Conservation (phyloP, 1,140 invertebrate species). For the Drosophila littoralis region DNA sequence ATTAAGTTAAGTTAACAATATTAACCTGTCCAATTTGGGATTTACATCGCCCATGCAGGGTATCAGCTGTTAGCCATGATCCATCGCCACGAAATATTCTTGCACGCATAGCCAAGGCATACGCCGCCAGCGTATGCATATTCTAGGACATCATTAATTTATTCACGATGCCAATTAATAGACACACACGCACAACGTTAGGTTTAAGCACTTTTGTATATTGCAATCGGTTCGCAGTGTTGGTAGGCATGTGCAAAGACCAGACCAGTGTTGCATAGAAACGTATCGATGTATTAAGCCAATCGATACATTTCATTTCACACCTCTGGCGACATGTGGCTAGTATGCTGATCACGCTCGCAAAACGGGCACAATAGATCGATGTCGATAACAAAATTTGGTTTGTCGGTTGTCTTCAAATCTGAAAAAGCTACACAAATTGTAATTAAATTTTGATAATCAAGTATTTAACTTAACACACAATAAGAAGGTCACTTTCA, state of each 20-base stretch:
- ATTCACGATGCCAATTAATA: slow-evolving; percentile 1
- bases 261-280: slow-evolving; percentile 8
- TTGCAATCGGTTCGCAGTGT: slow-evolving; percentile 37
- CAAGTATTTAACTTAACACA: background rate
- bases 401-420: background rate
- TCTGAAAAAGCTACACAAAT: background rate
- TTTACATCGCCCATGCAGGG: slow-evolving; percentile 98
- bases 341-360: background rate
- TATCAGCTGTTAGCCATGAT: slow-evolving; percentile 97
- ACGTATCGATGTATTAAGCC: background rate
- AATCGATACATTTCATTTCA: background rate
- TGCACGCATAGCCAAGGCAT: slow-evolving; percentile 97
- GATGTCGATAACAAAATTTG: background rate
- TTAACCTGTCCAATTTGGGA: slow-evolving; percentile 98
- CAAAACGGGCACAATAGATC: background rate
- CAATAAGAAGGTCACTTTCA: background rate
- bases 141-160: slow-evolving; percentile 65
- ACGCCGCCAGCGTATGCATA: slow-evolving; percentile 57
- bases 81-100: slow-evolving; percentile 97
- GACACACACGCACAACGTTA: slow-evolving; percentile 26
- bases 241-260: slow-evolving; percentile 14
- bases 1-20: slow-evolving; percentile 76
- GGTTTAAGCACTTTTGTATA: slow-evolving; percentile 26
- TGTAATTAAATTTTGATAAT: background rate
- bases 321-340: background rate